These are phyloP conservation scores for Deilephila porcellus DNA, from an alignment of 2,888 invertebrate genomes.

Conservation along the genomic window DNA sequence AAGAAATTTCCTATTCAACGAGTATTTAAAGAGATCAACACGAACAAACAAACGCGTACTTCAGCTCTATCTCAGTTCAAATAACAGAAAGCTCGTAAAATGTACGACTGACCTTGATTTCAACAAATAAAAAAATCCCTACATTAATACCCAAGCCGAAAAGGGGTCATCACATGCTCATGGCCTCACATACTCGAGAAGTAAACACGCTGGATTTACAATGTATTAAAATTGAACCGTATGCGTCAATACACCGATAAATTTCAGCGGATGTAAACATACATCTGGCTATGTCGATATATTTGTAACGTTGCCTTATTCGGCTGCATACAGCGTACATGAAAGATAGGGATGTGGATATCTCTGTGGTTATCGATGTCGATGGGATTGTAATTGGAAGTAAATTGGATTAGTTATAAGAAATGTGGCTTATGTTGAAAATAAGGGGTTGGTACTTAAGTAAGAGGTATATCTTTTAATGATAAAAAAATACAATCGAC, in stretches of 20 bases:
- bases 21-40: too few relatives aligned
- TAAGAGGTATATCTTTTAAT: too few relatives aligned
- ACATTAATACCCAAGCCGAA: neutral
- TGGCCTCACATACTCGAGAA: neutral
- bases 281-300: conserved; percentile 27
- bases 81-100: too few relatives aligned
- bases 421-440: too few relatives aligned
- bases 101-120: neutral
- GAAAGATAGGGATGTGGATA: neutral
- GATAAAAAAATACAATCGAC: too few relatives aligned
- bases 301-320: conserved; percentile 61
- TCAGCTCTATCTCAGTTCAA: too few relatives aligned
- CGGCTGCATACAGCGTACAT: conserved; percentile 48
- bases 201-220: conserved; percentile 24
- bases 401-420: too few relatives aligned
- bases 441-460: too few relatives aligned
- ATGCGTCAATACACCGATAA: conserved; percentile 36
- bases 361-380: neutral
- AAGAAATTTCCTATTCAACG: too few relatives aligned
- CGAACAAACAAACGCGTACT: too few relatives aligned
- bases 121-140: neutral
- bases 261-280: conserved; percentile 34
- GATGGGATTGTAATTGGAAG: neutral
- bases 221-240: conserved; percentile 27
- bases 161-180: conserved; percentile 4